phyloP scores from a whole-genome alignment of 2,113 vertebrate species.

The Danio rerio region GRCz12tu NC_133184.1:45702501-45703000 shows the following conservation, averaged over 20 bases:
- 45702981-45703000: too few species aligned
- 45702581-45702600: constrained; percentile 23
- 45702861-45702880: constrained; percentile 5
- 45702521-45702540: neutral
- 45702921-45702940: too few species aligned
- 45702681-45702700: constrained; percentile 20
- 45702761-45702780: constrained; percentile 37
- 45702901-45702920: too few species aligned
- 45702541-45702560: constrained; percentile 41
- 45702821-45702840: neutral
- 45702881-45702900: neutral
- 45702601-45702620: constrained; percentile 20
- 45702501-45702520: constrained; percentile 39
- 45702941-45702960: too few species aligned
- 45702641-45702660: constrained; percentile 18
- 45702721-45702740: constrained; percentile 37
- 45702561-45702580: constrained; percentile 43
- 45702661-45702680: constrained; percentile 19
- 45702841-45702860: constrained; percentile 1
- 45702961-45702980: too few species aligned
- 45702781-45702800: constrained; percentile 22
- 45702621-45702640: neutral
- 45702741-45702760: constrained; percentile 38
- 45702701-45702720: constrained; percentile 19
- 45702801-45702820: neutral